Percentiles rank a stretch among this genome's conserved stretches.
Evolutionary conservation across 2,113 vertebrate genomes (phyloP).

Genomic region (Lophochroa leadbeateri): DNA sequence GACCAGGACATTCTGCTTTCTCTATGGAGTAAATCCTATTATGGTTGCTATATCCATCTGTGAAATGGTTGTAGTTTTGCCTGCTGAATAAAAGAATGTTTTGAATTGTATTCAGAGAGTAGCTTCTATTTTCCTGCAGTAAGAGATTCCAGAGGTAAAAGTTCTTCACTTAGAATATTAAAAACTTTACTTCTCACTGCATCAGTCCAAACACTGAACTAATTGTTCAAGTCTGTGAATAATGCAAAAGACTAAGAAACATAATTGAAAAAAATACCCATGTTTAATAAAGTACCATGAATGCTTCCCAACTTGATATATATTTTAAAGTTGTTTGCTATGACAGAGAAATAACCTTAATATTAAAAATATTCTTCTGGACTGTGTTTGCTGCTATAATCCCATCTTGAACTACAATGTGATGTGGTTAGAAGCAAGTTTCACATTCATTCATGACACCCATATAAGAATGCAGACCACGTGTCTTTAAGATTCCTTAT

Average conservation of each 20-base stretch:
- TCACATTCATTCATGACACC: not conserved
- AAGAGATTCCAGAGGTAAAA: not conserved
- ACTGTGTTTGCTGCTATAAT: not conserved
- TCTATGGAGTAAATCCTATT: constrained; percentile 2
- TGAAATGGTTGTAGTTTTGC: not conserved
- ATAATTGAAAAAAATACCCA: accelerated
- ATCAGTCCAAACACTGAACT: not conserved
- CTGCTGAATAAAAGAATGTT: not conserved
- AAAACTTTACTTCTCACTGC: not conserved
- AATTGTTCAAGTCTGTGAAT: not conserved
- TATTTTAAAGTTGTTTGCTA: not conserved
- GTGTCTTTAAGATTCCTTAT: not conserved
- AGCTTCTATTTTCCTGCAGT: not conserved
- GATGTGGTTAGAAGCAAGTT: not conserved
- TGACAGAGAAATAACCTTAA: not conserved
- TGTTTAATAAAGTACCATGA: not conserved
- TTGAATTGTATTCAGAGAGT: not conserved
- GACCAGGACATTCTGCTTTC: not conserved
- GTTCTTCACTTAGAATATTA: not conserved
- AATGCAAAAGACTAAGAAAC: not conserved
- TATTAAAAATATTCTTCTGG: not conserved
- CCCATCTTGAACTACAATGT: accelerated
- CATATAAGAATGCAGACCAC: not conserved
- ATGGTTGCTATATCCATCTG: not conserved
- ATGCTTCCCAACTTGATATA: not conserved